These are phyloP conservation scores for Drosophila macrospina DNA, from an alignment of 2,888 invertebrate species.

Conservation along the genomic window DNA sequence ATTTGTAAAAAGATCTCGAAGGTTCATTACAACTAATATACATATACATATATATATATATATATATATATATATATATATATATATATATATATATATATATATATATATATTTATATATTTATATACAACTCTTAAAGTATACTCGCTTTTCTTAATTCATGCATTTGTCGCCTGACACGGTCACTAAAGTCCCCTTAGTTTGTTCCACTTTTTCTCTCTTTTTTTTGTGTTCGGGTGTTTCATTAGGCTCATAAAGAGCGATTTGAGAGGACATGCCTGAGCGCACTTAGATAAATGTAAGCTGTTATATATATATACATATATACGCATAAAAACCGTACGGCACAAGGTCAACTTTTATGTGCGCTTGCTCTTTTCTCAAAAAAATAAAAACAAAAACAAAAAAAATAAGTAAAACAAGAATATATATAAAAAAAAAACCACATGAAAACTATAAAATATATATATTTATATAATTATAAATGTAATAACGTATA, in stretches of 20 bases:
- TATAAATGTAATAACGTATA: constrained; percentile 23
- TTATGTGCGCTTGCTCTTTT: constrained; percentile 27
- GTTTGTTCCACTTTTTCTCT: constrained; percentile 3
- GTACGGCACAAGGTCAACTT: constrained; percentile 18
- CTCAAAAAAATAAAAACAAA: constrained; percentile 1
- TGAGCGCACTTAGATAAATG: constrained; percentile 30
- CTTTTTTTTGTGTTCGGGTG: constrained; percentile 22
- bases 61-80: too few relatives aligned
- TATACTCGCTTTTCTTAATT: neutral
- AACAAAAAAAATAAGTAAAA: constrained; percentile 3
- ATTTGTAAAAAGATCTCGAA: constrained; percentile 51
- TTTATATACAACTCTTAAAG: too few relatives aligned
- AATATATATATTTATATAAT: neutral
- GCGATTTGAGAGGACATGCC: constrained; percentile 21
- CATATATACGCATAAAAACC: constrained; percentile 36
- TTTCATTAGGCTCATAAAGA: constrained; percentile 26
- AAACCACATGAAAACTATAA: constrained; percentile 11
- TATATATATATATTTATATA: too few relatives aligned
- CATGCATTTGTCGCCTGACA: constrained; percentile 12
- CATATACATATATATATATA: constrained; percentile 3
- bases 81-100: too few relatives aligned
- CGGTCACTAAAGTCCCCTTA: neutral
- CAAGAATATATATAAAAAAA: constrained; percentile 18
- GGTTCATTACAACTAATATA: constrained; percentile 27
- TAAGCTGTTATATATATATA: constrained; percentile 43